Base-by-base conservation (phyloP, 2,888 invertebrate genomes). In the Ormyrus pomaceus region DNA sequence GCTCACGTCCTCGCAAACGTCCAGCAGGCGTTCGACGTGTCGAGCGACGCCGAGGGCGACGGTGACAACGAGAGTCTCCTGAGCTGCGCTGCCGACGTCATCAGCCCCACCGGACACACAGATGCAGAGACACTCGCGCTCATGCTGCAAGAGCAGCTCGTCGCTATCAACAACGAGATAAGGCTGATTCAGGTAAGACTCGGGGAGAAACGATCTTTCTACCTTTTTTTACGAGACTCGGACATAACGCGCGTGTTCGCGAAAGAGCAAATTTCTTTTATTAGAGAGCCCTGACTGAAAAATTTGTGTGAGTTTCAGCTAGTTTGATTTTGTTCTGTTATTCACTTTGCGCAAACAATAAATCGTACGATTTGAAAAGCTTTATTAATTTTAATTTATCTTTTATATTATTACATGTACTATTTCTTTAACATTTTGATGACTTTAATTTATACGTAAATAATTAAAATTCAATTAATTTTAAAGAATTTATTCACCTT, bases 111-210 rank as follows among this genome's bases (percentile, higher is more conserved):
- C 3, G 92, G 92, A 48, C 94, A 91, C 90, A 96, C 97, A 4
- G 99, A 99, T 91, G 99, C 99, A 68, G 99, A 99, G 88, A 98
- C 99, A 0, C 92, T 99, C 84, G 99, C 99, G 66, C 95, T 99
- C 90, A 99, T 99, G 98, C 93, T 99, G 86, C 99, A 99, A 91
- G 99, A 99, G 88, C 99, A 99, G 91, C 93, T 99, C 83, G 99
- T 99, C 92, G 99, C 99, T 88, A 99, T 99, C 91, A 99, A 99
- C 92, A 99, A 99, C 87, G 99, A 99, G 93, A 99, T 99, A 87
- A 94, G 95, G 90, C 92, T 92, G 81, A 93, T 93, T 75, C 92
- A 93, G 89, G 93, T 93, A 84, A 82, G 53, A 34, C 34, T 34
- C 34, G 34, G 34, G 34, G 34, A 34, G 4, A 34, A 34, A 34